Base-by-base conservation (phyloP, 2,113 vertebrate species). In the Lepidothrix coronata region DNA sequence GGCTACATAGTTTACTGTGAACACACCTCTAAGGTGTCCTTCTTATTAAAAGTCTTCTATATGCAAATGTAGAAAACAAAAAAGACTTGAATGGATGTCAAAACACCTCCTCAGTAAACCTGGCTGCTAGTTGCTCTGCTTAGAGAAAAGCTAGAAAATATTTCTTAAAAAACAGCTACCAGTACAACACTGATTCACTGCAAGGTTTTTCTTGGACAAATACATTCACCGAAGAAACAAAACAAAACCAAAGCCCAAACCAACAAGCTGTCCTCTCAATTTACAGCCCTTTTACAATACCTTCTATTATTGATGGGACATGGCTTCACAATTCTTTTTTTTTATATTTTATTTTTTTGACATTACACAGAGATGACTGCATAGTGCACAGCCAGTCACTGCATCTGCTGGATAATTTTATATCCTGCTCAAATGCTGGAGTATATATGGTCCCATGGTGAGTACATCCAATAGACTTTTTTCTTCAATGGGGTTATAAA, bases 401-500 rank as follows among this genome's bases (percentile, higher is more conserved):
- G 74, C 70, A 86, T 59, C 87, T 77, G 62, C 79, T 55, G 75
- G 83, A 63, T 87, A 70, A 94, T 96, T 96, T 96, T 94, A 91
- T 91, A 74, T 91, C 84, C 83, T 0, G 0, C 79, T 96, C 89
- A 81, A 74, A 91, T 93, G 81, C 62, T 91, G 48, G 46, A 90
- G 87, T 95, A 92, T 96, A 94, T 94, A 97, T 93, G 90, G 93
- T 46, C 85, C 91, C 78, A 0, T 3, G 2, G 88, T 89, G 92
- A 91, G 52, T 66, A 95, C 88, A 91, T 93, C 88, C 93, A 89
- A 95, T 84, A 93, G 92, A 89, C 75, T 80, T 95, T 86, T 73
- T 94, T 88, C 79, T 95, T 94, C 95, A 95, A 1, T 85, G 88
- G 85, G 87, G 79, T 80, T 83, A 93, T 97, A 97, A 95, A 97